Evolutionary conservation across 2,113 vertebrate genomes (phyloP).

Genomic region (Tychaedon coryphoeus): DNA sequence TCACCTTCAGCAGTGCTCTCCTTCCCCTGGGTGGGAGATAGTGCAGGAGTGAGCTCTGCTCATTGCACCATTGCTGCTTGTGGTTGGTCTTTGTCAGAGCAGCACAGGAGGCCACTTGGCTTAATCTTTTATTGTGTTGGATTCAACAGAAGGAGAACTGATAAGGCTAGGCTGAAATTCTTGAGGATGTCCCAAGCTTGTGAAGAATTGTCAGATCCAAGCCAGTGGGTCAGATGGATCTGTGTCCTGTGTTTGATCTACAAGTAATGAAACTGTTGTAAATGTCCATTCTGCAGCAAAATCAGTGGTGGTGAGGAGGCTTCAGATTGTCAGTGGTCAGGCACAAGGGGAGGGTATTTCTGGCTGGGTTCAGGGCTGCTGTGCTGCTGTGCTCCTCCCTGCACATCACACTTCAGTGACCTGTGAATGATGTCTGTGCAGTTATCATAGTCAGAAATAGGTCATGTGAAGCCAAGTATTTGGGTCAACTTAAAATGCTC

Average conservation of each 20-base stretch:
- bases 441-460: background rate
- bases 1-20: background rate
- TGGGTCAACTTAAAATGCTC: slow-evolving; percentile 8
- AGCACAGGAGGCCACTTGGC: background rate
- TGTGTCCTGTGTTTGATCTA: background rate
- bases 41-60: background rate
- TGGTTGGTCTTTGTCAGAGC: background rate
- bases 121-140: background rate
- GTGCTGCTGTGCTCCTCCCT: background rate
- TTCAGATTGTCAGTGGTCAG: background rate
- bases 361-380: background rate
- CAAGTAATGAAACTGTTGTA: background rate
- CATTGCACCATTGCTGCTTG: accelerated
- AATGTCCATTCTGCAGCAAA: background rate
- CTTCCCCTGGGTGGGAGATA: background rate
- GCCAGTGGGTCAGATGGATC: background rate
- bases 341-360: background rate
- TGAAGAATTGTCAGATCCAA: background rate
- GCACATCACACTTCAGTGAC: background rate
- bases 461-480: background rate
- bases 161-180: background rate
- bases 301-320: background rate
- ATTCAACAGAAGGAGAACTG: background rate
- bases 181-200: background rate
- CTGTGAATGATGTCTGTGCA: background rate